Conservation (phyloP, 2,113 vertebrate genomes). For the Montifringilla adamsi region DNA sequence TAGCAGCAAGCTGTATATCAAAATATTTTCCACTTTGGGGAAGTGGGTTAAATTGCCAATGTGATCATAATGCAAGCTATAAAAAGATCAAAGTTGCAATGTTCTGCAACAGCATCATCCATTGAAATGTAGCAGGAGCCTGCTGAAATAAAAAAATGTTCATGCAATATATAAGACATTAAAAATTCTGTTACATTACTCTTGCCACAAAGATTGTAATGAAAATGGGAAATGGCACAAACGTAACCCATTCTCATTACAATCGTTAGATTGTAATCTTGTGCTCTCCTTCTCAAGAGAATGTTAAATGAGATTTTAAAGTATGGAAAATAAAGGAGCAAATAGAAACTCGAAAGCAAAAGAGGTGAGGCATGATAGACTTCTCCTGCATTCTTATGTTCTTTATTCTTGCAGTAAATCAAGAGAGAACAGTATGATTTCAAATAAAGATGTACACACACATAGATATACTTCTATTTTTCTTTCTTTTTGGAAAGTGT, state of each 20-base stretch:
- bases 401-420: constrained; percentile 55
- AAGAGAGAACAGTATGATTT: neutral
- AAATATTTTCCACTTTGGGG: constrained; percentile 70
- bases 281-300: constrained; percentile 77
- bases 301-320: constrained; percentile 82
- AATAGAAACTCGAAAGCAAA: constrained; percentile 76
- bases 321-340: constrained; percentile 77
- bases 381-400: constrained; percentile 43
- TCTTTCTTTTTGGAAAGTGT: neutral
- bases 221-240: constrained; percentile 80
- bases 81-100: constrained; percentile 76
- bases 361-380: constrained; percentile 72
- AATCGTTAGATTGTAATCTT: constrained; percentile 80
- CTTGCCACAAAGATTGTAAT: constrained; percentile 81
- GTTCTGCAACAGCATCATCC: constrained; percentile 49
- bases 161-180: constrained; percentile 77
- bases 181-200: constrained; percentile 82
- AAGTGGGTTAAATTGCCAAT: constrained; percentile 72
- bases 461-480: neutral
- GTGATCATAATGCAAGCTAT: constrained; percentile 68
- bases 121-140: constrained; percentile 57
- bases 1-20: constrained; percentile 66
- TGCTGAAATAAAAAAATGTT: constrained; percentile 58
- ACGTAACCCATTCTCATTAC: constrained; percentile 82
- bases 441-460: neutral